phyloP scores from a whole-genome alignment of 1,140 invertebrate species.

The Yoshiicerus persimilis region DNA sequence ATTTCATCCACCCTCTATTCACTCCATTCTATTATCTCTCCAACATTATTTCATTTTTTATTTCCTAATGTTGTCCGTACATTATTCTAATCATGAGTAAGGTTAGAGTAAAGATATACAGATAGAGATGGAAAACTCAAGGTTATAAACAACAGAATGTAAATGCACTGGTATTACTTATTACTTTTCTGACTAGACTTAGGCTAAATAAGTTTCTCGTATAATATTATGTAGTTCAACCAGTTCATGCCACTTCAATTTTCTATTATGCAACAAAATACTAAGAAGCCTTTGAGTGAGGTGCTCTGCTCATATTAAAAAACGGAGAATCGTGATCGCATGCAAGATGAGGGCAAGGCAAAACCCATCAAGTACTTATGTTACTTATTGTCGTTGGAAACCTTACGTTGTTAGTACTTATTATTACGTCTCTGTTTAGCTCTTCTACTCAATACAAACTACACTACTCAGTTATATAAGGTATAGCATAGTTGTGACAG shows the following conservation, averaged over 20 bases:
- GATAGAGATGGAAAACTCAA: neutral
- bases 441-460: neutral
- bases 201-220: neutral
- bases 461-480: neutral
- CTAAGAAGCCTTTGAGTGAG: neutral
- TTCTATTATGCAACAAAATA: slow-evolving; percentile 1
- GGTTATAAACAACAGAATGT: neutral
- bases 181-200: neutral
- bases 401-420: neutral
- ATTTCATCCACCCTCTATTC: neutral
- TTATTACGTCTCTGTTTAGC: neutral
- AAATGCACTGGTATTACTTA: neutral
- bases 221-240: neutral
- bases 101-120: neutral
- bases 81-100: neutral
- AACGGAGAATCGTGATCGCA: neutral
- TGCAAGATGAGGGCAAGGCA: slow-evolving; percentile 5
- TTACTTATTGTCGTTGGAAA: neutral
- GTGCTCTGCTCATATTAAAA: neutral
- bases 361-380: slow-evolving; percentile 16
- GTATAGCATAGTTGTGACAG: too few relatives aligned
- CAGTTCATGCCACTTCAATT: neutral
- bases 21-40: neutral
- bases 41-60: neutral
- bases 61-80: neutral